Base-by-base conservation (phyloP, 1,140 invertebrate species). In the Drosophila albomicans region DNA sequence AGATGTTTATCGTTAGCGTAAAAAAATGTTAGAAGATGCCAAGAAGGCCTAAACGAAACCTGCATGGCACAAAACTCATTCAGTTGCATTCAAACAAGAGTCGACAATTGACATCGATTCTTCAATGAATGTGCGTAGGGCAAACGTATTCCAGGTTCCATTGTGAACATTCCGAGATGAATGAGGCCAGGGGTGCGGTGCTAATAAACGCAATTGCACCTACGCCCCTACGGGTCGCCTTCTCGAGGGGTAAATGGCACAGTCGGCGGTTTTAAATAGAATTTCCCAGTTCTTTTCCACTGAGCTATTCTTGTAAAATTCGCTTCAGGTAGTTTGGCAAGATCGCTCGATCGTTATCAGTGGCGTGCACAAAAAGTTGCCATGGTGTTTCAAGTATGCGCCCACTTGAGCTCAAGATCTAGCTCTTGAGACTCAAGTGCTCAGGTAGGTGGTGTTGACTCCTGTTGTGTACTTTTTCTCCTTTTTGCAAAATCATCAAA, bases 171-270 rank as follows among this genome's bases (percentile, higher is more conserved):
- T 63, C 65, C 13, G 64, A 43, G 58, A 62, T 62, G 69, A 78
- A 69, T 74, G 68, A 68, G 59, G 35, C 66, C 70, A 58, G 54
- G 75, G 78, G 74, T 85, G 81, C 86, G 78, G 78, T 79, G 86
- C 81, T 90, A 91, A 91, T 91, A 91, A 91, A 91, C 88, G 88
- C 88, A 91, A 91, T 91, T 91, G 88, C 88, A 91, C 87, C 88
- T 91, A 91, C 88, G 81, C 87, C 88, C 87, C 76, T 75, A 49
- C 75, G 86, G 73, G 85, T 61, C 80, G 51, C 41, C 41, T n/a
- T 43, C 11, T 70, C 63, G 63, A 38, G 35, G 51, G 58, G 51
- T 76, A 75, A 84, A 81, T 74, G 74, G 73, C 88, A 48, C 88
- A 77, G 88, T 91, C 88, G 88, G 88, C 62, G 88, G 88, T 84